A percentile compares a stretch with the other conserved stretches of the same genome.
Conservation (phyloP, 2,113 vertebrate genomes). For the Crotalus viridis region DNA sequence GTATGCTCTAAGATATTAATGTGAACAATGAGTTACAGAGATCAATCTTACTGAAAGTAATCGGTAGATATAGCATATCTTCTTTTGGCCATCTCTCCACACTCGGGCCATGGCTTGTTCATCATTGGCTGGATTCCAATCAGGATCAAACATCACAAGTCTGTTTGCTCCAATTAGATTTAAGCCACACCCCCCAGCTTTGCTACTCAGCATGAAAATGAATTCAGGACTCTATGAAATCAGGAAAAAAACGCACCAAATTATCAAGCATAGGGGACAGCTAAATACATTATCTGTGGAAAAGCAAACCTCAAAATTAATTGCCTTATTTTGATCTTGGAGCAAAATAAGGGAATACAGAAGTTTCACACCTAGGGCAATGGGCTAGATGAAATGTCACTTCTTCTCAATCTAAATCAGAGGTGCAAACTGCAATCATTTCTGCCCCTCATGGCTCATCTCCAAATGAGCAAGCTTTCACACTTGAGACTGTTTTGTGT, state of each 20-base stretch:
- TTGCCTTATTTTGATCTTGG: not conserved
- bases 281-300: not conserved
- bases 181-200: constrained; percentile 94
- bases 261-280: no score
- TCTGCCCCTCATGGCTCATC: no score
- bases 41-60: constrained; percentile 83
- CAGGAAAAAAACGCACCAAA: constrained; percentile 20
- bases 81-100: constrained; percentile 96
- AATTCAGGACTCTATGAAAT: constrained; percentile 87
- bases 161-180: constrained; percentile 96
- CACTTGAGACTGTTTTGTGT: no score
- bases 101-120: constrained; percentile 98
- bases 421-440: no score
- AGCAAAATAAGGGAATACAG: not conserved
- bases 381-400: no score
- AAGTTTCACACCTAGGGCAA: not conserved
- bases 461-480: no score
- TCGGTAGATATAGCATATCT: constrained; percentile 94
- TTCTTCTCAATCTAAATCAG: not conserved
- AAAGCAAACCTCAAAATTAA: not conserved
- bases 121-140: constrained; percentile 98
- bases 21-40: rapidly evolving
- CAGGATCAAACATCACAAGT: constrained; percentile 96
- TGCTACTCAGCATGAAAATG: constrained; percentile 98
- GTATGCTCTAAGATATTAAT: constrained; percentile 13